Percentiles rank a stretch among this genome's conserved stretches.
phyloP scores from a whole-genome alignment of 2,113 vertebrate species.

The Ctenomys sociabilis region DNA sequence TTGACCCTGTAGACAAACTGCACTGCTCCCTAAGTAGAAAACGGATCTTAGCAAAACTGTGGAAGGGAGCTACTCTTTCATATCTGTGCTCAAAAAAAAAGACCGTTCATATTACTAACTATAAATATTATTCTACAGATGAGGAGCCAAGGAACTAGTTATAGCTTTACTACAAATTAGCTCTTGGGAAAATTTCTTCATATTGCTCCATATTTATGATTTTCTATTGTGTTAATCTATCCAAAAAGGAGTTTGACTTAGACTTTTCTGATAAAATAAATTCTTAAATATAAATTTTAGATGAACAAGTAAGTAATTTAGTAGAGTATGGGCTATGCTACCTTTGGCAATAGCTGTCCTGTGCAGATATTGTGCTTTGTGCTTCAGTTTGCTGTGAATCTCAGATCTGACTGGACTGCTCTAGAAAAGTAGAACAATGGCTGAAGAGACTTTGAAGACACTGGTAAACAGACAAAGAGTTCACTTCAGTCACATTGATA shows the following conservation, averaged over 20 bases:
- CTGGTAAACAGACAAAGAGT: neutral
- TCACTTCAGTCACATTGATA: neutral
- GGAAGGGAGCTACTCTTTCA: neutral
- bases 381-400: neutral
- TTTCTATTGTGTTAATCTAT: neutral
- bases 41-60: slow-evolving; percentile 4
- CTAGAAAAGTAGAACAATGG: neutral
- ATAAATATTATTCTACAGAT: slow-evolving; percentile 11
- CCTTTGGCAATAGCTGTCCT: neutral
- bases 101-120: neutral
- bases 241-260: neutral
- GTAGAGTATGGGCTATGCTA: neutral
- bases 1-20: neutral
- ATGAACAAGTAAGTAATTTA: neutral
- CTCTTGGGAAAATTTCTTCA: neutral
- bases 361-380: neutral
- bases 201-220: neutral
- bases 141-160: neutral
- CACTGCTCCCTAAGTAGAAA: slow-evolving; percentile 14
- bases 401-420: neutral
- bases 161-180: neutral
- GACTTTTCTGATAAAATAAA: neutral
- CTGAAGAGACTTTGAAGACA: slow-evolving; percentile 8
- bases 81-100: neutral
- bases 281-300: neutral